A percentile compares a stretch with the other conserved stretches of the same genome.
Conservation (phyloP, 2,797 vertebrate species). For the Orientallactaga sibirica region DNA sequence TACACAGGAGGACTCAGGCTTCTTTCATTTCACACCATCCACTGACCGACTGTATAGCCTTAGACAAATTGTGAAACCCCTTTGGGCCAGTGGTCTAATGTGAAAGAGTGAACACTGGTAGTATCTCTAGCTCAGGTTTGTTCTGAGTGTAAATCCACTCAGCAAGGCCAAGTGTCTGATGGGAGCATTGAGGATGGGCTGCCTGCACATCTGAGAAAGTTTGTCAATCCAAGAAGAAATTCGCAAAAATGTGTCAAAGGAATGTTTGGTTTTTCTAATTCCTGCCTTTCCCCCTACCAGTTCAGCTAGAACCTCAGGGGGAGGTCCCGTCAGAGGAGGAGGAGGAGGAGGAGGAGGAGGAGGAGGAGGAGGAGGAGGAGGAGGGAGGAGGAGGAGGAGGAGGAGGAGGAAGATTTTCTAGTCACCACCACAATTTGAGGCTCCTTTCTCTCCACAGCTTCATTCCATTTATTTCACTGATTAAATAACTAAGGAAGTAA, state of each 20-base stretch:
- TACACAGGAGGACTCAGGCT: not conserved
- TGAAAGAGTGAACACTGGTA: not conserved
- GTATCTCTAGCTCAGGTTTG: not conserved
- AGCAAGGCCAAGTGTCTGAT: not conserved
- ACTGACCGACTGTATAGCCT: not conserved
- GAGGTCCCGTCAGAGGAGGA: not conserved
- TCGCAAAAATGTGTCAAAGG: not conserved
- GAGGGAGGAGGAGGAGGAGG: no score
- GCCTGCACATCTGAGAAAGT: not conserved
- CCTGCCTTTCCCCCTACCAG: not conserved
- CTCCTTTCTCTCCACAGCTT: not conserved
- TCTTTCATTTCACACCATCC: not conserved
- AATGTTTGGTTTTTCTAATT: not conserved
- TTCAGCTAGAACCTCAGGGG: not conserved
- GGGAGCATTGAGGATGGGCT: not conserved
- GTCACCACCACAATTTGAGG: not conserved
- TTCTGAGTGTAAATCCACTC: not conserved
- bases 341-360: no score
- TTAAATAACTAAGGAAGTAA: not conserved
- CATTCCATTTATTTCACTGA: not conserved
- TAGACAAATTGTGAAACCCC: not conserved
- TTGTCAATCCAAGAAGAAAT: not conserved
- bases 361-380: no score
- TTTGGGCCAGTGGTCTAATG: not conserved
- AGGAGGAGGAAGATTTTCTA: not conserved